These are phyloP conservation scores for Eubucco bourcierii DNA, from an alignment of 2,113 vertebrate species.

Conservation along the genomic window DNA sequence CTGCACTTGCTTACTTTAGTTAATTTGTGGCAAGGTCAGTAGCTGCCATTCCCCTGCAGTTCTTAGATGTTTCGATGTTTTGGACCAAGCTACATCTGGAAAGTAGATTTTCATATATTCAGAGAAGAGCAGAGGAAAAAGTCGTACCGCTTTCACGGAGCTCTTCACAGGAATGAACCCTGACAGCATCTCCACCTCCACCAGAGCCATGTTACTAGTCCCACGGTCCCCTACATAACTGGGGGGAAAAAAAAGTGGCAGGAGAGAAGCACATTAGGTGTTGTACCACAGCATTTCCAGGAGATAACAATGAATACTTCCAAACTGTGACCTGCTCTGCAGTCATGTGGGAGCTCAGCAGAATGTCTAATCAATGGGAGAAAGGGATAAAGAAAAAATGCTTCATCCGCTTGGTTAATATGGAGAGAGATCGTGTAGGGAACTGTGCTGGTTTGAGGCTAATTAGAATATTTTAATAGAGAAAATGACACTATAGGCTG, in stretches of 20 bases:
- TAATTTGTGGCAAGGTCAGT: neutral
- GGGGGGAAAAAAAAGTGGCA: neutral
- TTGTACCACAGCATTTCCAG: neutral
- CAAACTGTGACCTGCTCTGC: neutral
- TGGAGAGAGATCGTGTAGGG: neutral
- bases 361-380: neutral
- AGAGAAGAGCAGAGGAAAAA: neutral
- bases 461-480: too few species aligned
- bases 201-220: conserved; percentile 46
- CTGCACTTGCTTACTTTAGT: neutral
- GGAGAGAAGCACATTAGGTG: neutral
- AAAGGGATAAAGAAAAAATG: neutral
- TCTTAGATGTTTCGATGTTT: neutral
- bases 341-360: neutral
- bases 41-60: neutral
- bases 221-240: conserved; percentile 8
- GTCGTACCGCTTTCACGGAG: conserved; percentile 7
- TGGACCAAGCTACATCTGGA: neutral
- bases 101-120: neutral
- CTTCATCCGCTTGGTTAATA: neutral
- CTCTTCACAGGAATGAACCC: conserved; percentile 30
- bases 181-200: conserved; percentile 46
- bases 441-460: too few species aligned
- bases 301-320: neutral
- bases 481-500: too few species aligned